These are phyloP conservation scores for Oligia strigilis DNA, from an alignment of 2,888 invertebrate species.

Conservation along the genomic window DNA sequence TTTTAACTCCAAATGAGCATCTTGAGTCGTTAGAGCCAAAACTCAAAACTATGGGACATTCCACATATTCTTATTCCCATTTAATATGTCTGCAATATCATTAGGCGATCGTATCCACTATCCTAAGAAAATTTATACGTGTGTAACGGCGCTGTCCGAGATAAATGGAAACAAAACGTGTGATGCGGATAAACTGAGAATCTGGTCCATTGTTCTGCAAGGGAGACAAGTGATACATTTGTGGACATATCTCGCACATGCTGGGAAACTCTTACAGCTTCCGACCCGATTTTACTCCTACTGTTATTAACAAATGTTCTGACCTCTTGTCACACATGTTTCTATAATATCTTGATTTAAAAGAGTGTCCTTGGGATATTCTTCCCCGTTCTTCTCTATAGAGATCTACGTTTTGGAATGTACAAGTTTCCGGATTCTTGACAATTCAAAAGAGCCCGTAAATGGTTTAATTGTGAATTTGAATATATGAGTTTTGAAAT, in stretches of 20 bases:
- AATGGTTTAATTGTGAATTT: not conserved
- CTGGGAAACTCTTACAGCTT: conserved; percentile 30
- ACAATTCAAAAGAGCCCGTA: not conserved
- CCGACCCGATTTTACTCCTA: conserved; percentile 40
- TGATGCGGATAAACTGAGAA: conserved; percentile 65
- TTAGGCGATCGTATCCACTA: conserved; percentile 32
- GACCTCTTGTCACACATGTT: not conserved
- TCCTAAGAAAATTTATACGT: conserved; percentile 47
- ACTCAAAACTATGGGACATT: not conserved
- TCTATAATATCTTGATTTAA: not conserved
- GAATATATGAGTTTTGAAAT: not conserved
- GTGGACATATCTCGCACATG: conserved; percentile 62
- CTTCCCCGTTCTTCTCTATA: not conserved
- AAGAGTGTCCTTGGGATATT: not conserved
- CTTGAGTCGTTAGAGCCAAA: not conserved
- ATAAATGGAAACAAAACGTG: conserved; percentile 67
- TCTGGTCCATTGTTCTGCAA: conserved; percentile 70
- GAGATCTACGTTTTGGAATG: not conserved
- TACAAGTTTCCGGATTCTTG: not conserved
- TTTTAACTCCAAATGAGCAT: not conserved
- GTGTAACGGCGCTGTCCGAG: conserved; percentile 54
- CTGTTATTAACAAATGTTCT: not conserved
- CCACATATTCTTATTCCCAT: not conserved
- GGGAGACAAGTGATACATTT: conserved; percentile 67
- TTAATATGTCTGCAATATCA: conserved; percentile 36